Evolutionary conservation across 2,113 vertebrate genomes (phyloP).

Genomic region (Pelecanoides urinatrix): DNA sequence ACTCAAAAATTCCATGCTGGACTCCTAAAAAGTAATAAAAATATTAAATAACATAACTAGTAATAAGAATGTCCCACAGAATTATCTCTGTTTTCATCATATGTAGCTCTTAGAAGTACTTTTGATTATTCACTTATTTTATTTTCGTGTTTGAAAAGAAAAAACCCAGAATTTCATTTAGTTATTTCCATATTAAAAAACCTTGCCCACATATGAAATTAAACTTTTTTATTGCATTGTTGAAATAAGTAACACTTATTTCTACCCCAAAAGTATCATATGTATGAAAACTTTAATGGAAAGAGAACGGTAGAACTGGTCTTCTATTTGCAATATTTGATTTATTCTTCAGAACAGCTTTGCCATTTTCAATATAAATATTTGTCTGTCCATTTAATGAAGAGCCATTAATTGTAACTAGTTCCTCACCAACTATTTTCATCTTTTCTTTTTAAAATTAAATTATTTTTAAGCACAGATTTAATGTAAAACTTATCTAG

Average conservation of each 20-base stretch:
- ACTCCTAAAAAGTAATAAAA: not conserved
- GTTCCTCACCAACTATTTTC: not conserved
- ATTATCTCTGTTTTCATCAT: not conserved
- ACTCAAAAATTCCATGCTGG: not conserved
- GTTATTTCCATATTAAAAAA: not conserved
- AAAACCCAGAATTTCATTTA: not conserved
- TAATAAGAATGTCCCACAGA: not conserved
- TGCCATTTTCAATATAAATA: not conserved
- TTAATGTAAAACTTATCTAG: not conserved
- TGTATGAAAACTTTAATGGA: not conserved
- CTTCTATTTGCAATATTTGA: not conserved
- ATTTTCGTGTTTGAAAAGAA: not conserved
- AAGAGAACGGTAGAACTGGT: not conserved
- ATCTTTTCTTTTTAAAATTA: not conserved
- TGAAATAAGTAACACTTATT: not conserved
- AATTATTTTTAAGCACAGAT: not conserved
- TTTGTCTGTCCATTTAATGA: not conserved
- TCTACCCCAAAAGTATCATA: not conserved
- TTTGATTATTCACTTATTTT: not conserved
- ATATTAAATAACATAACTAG: not conserved
- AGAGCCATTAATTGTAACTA: not conserved
- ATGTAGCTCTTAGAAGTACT: not conserved
- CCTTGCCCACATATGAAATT: not conserved
- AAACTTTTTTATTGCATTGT: not conserved
- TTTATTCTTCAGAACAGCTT: not conserved